Conservation (phyloP, 2,797 vertebrate species). For the Enteromius fasciolatus region DNA sequence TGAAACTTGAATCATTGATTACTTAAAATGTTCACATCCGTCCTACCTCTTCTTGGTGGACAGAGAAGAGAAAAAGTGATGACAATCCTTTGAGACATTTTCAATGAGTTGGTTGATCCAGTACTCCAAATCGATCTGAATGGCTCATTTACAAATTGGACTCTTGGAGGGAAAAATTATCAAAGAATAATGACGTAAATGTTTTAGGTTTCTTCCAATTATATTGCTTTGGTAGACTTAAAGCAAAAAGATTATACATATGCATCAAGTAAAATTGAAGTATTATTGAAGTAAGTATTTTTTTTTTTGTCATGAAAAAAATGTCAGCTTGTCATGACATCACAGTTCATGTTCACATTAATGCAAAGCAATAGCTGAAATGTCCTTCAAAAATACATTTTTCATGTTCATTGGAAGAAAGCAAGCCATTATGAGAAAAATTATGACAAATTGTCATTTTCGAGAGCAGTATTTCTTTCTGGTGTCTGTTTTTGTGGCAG, state of each 20-base stretch:
- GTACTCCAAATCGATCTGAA: not conserved
- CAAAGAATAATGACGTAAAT: not conserved
- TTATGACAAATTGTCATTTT: not conserved
- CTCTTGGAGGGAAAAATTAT: not conserved
- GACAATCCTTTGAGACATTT: not conserved
- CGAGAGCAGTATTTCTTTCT: not conserved
- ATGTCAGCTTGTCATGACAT: not conserved
- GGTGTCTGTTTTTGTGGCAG: constrained; percentile 44
- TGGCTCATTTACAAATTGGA: not conserved
- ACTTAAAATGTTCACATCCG: not conserved
- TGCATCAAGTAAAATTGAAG: not conserved
- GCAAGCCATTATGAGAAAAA: not conserved
- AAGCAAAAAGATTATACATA: not conserved
- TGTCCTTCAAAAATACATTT: not conserved
- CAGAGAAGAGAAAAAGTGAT: not conserved
- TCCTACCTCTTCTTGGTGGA: not conserved
- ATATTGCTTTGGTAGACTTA: not conserved
- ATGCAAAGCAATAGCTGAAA: not conserved
- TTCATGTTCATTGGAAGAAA: not conserved
- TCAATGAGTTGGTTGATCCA: not conserved
- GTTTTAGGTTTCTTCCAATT: not conserved
- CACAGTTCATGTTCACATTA: not conserved
- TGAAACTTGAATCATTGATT: not conserved
- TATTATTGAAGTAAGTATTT: too few relatives aligned
- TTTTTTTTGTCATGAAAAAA: too few relatives aligned